A percentile compares a stretch with the other conserved stretches of the same genome.
Conservation (phyloP, 1,140 invertebrate genomes). For the Philopotamus ludificatus region DNA sequence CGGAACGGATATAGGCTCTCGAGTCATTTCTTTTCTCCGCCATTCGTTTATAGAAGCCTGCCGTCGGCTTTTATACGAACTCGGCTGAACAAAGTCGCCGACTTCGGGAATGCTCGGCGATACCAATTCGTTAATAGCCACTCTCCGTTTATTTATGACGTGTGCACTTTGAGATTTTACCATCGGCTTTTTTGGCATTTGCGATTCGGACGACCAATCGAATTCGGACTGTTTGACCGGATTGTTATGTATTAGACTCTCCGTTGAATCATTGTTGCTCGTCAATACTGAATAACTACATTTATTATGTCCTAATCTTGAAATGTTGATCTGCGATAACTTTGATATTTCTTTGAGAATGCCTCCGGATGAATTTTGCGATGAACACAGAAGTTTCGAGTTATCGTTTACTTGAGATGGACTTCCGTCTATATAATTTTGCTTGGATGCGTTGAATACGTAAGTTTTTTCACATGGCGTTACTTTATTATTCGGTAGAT, state of each 20-base stretch:
- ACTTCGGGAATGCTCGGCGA: constrained; percentile 46
- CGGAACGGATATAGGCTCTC: constrained; percentile 74
- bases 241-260: constrained; percentile 58
- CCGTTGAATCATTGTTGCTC: constrained; percentile 67
- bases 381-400: constrained; percentile 21
- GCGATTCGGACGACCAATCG: constrained; percentile 41
- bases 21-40: constrained; percentile 54
- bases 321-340: constrained; percentile 70
- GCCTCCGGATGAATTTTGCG: constrained; percentile 45
- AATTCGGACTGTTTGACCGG: constrained; percentile 43
- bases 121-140: constrained; percentile 34
- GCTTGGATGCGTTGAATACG: constrained; percentile 48
- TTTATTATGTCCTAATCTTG: constrained; percentile 64
- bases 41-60: constrained; percentile 43
- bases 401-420: constrained; percentile 21
- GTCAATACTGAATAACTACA: constrained; percentile 72
- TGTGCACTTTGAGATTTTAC: constrained; percentile 65
- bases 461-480: constrained; percentile 50
- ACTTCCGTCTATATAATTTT: constrained; percentile 50
- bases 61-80: constrained; percentile 30
- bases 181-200: constrained; percentile 47
- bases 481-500: constrained; percentile 48
- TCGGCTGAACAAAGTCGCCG: constrained; percentile 24
- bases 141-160: constrained; percentile 56
- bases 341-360: constrained; percentile 73